Evolutionary conservation across 1,140 invertebrate genomes (phyloP).

Genomic region (Micrasema minimum): DNA sequence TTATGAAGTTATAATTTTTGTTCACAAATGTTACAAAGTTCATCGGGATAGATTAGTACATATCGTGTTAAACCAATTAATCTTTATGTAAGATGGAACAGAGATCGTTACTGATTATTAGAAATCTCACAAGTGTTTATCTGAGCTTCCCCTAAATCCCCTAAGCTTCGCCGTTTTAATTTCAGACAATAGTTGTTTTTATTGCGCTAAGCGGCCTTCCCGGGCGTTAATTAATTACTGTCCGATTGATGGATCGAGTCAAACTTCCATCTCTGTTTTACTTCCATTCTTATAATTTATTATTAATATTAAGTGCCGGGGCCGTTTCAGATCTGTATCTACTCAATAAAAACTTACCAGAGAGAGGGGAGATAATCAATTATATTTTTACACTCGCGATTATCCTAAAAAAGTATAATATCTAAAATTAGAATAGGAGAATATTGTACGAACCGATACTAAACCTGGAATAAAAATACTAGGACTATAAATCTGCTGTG

Average conservation of each 20-base stretch:
- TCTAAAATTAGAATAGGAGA: no score
- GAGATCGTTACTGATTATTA: slow-evolving; percentile 50
- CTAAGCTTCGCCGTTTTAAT: slow-evolving; percentile 42
- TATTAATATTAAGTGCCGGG: slow-evolving; percentile 12
- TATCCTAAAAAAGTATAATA: no score
- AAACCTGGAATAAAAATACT: no score
- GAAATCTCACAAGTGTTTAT: slow-evolving; percentile 52
- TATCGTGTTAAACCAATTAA: slow-evolving; percentile 15
- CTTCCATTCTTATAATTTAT: slow-evolving; percentile 5
- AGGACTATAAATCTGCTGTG: slow-evolving; percentile 9
- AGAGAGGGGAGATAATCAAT: no score
- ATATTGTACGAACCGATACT: no score
- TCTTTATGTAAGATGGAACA: slow-evolving; percentile 27
- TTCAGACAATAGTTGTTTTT: slow-evolving; percentile 49
- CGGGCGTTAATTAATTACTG: slow-evolving; percentile 53
- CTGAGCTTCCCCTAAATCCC: slow-evolving; percentile 49
- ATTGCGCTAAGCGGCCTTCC: slow-evolving; percentile 50
- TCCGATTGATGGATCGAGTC: slow-evolving; percentile 51
- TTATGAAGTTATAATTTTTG: no score
- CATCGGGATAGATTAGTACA: not conserved
- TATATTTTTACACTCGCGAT: no score
- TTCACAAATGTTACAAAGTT: no score
- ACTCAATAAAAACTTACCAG: not conserved
- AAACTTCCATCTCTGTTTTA: slow-evolving; percentile 4
- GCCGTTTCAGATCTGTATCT: not conserved